Percentiles rank a stretch among this genome's conserved stretches.
Evolutionary conservation across 2,113 vertebrate genomes (phyloP).

Genomic region (Cacatua alba): DNA sequence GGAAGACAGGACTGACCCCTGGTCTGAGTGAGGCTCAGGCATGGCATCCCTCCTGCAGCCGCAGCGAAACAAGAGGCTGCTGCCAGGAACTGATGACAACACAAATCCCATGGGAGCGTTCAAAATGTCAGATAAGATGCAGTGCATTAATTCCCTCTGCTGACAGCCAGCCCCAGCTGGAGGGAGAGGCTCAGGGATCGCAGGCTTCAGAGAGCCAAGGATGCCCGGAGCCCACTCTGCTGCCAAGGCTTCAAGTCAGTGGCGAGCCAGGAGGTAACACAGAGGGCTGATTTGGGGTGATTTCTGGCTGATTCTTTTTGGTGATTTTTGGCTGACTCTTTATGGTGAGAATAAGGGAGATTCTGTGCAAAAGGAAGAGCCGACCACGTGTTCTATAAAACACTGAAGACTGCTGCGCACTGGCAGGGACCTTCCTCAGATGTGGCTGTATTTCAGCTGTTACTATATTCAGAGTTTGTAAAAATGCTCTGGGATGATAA

Average conservation of each 20-base stretch:
- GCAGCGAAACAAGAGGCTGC: not conserved
- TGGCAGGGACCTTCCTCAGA: not conserved
- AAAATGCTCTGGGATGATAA: constrained; percentile 34
- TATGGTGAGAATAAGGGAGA: not conserved
- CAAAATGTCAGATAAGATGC: constrained; percentile 26
- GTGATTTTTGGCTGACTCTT: not conserved
- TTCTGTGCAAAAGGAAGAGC: not conserved
- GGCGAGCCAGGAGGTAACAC: not conserved
- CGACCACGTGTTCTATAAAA: not conserved
- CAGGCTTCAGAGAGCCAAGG: not conserved
- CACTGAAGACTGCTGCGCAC: rapidly evolving
- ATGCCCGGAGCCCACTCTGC: not conserved
- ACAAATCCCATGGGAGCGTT: not conserved
- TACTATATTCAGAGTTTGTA: constrained; percentile 28
- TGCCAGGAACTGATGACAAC: constrained; percentile 16
- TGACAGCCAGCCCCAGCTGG: constrained; percentile 1
- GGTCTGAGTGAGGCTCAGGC: not conserved
- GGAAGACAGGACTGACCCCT: not conserved
- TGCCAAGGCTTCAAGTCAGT: rapidly evolving
- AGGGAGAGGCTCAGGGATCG: rapidly evolving
- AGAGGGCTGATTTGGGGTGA: not conserved
- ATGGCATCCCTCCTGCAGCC: not conserved
- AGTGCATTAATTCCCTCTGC: not conserved
- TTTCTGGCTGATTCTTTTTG: not conserved
- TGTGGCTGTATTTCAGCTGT: constrained; percentile 4